Evolutionary conservation across 2,888 invertebrate genomes (phyloP).

Genomic region (Watsonalla binaria): DNA sequence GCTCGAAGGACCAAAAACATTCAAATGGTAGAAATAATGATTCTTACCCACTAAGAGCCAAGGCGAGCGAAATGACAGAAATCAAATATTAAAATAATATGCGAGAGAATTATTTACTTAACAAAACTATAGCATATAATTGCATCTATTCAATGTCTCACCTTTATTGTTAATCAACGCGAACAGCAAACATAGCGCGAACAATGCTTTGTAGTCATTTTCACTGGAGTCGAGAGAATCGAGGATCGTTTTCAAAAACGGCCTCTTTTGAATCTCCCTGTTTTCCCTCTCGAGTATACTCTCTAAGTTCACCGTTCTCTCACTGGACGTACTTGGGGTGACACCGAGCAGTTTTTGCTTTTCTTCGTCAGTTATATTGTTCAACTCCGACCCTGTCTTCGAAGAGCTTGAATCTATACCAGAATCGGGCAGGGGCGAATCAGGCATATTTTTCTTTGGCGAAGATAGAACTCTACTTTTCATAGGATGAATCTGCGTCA

Average conservation of each 20-base stretch:
- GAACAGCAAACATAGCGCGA: constrained; percentile 94
- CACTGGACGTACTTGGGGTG: constrained; percentile 33
- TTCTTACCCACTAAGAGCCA: constrained; percentile 62
- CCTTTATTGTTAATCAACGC: constrained; percentile 97
- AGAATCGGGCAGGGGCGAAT: constrained; percentile 70
- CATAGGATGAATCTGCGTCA: constrained; percentile 54
- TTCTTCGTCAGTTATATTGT: constrained; percentile 96
- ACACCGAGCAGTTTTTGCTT: constrained; percentile 82
- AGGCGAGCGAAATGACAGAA: constrained; percentile 44
- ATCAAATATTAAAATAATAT: constrained; percentile 3
- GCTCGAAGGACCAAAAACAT: not conserved
- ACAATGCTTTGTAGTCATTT: constrained; percentile 96
- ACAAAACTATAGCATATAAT: not conserved
- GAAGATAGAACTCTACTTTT: constrained; percentile 26
- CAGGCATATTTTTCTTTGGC: constrained; percentile 63
- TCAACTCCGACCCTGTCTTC: constrained; percentile 66
- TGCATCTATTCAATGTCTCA: constrained; percentile 51
- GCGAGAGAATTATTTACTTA: not conserved
- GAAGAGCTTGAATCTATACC: constrained; percentile 62
- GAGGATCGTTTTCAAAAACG: constrained; percentile 93
- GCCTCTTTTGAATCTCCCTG: constrained; percentile 79
- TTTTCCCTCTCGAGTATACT: constrained; percentile 52
- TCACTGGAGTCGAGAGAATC: constrained; percentile 92
- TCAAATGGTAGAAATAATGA: constrained; percentile 4
- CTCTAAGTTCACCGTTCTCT: constrained; percentile 43